Base-by-base conservation (phyloP, 2,113 vertebrate genomes). In the Isurus oxyrinchus region DNA sequence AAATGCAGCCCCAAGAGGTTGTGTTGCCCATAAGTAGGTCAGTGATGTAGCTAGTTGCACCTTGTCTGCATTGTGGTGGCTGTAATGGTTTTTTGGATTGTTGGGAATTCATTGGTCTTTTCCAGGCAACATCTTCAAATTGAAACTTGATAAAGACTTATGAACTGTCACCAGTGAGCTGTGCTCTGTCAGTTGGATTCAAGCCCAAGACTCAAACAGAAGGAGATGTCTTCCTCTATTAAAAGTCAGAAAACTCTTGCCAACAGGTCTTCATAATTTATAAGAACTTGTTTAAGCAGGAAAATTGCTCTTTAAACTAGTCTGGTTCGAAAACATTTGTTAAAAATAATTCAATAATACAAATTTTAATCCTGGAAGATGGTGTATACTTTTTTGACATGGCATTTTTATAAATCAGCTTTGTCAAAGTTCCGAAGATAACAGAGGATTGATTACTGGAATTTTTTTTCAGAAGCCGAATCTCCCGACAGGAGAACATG, bases 401-500 rank as follows among this genome's bases (percentile, higher is more conserved):
- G 35, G 3, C 16, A 2, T 31, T 96, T 76, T 76, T 35, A 59
- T 21, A 94, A 66, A 66, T 67, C 5, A 7, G 16, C 44, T 49
- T 53, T 72, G 16, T 6, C 31, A 1, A 96, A 11, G 40, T 40
- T 57, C 0, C 57, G 49, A 76, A 96, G 25, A 25, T 16, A 59
- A 10, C 66, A 79, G 95, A 49, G 14, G n/a, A 19, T 69, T 40
- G 23, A 11, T 61, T 95, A 95, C 63, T 21, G 44, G n/a, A n/a
- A 3, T n/a, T 86, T 1, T 66, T 88, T 96, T 97, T 90, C 97
- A 99, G 99, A 98, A 97, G 10, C 95, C 97, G 0, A 97, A 98
- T 96, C 87, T 98, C 96, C 97, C 97, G 96, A 98, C 96, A 31
- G 95, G 97, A 53, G 96, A 97, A 27, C 98, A 98, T 11, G 96